Evolutionary conservation across 1,140 invertebrate genomes (phyloP).

Genomic region (Danaus melanippus): DNA sequence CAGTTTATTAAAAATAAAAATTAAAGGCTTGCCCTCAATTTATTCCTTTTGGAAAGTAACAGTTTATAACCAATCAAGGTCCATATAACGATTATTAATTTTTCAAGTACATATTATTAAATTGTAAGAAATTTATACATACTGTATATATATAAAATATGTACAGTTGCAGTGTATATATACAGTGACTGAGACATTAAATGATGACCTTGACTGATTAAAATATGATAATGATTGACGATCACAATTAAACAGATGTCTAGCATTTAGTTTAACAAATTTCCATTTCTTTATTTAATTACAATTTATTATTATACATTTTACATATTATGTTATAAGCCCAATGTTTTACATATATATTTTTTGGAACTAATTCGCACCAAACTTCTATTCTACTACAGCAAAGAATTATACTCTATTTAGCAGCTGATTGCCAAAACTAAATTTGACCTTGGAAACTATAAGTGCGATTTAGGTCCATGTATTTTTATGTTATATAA

Average conservation of each 20-base stretch:
- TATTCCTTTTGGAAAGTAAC: too few species aligned
- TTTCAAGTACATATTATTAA: too few species aligned
- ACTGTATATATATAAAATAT: too few species aligned
- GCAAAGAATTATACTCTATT: neutral
- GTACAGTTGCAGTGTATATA: too few species aligned
- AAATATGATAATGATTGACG: conserved; percentile 1
- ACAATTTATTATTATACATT: conserved; percentile 2
- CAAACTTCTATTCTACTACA: conserved; percentile 3
- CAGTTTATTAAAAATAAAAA: conserved; percentile 4
- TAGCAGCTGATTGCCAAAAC: conserved; percentile 3
- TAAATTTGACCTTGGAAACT: conserved; percentile 6
- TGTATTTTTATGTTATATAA: conserved; percentile 7
- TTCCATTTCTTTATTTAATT: neutral
- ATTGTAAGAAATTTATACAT: too few species aligned
- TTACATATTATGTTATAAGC: neutral
- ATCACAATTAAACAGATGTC: conserved; percentile 4
- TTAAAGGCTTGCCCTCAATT: neutral
- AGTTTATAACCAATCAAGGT: too few species aligned
- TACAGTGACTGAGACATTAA: too few species aligned
- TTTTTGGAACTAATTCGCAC: conserved; percentile 21
- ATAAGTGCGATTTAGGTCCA: conserved; percentile 21
- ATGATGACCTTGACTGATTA: too few species aligned
- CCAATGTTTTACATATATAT: neutral
- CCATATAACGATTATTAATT: too few species aligned
- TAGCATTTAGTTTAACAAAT: conserved; percentile 3